Evolutionary conservation across 1,140 invertebrate species (phyloP).

Genomic region (Scaptomyza graminum): DNA sequence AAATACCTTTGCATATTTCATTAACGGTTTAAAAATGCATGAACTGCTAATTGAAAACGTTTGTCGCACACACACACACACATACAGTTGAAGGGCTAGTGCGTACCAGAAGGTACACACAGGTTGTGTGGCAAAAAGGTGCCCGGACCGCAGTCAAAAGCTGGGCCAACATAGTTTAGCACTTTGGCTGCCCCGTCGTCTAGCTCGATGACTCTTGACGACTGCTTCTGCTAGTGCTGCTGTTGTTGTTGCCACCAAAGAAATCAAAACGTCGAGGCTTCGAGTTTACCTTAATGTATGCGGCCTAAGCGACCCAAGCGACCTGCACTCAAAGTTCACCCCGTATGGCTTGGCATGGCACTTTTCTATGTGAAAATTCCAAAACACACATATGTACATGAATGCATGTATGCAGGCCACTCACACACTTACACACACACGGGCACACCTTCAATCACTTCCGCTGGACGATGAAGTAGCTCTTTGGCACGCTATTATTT

Average conservation of each 20-base stretch:
- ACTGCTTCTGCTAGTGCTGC: too few relatives aligned
- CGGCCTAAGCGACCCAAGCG: constrained; percentile 43
- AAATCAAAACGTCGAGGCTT: constrained; percentile 62
- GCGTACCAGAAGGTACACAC: constrained; percentile 50
- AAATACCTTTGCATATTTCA: constrained; percentile 79
- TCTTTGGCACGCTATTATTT: constrained; percentile 83
- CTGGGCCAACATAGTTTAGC: constrained; percentile 83
- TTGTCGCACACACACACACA: constrained; percentile 59
- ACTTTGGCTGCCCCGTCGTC: constrained; percentile 68
- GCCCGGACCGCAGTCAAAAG: constrained; percentile 66
- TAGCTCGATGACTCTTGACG: constrained; percentile 2
- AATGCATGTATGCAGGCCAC: constrained; percentile 1
- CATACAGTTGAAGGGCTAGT: constrained; percentile 28
- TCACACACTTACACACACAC: constrained; percentile 49
- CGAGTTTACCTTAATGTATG: constrained; percentile 55
- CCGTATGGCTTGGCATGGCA: constrained; percentile 26
- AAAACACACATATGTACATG: constrained; percentile 38
- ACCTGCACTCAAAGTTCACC: constrained; percentile 78
- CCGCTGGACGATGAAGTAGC: constrained; percentile 83
- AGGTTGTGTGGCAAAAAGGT: constrained; percentile 54
- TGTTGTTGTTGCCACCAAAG: constrained; percentile 28
- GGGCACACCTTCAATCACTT: constrained; percentile 82
- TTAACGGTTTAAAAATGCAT: constrained; percentile 81
- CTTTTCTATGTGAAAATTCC: constrained; percentile 68
- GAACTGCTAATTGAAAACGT: constrained; percentile 83